A percentile compares a stretch with the other conserved stretches of the same genome.
Conservation (phyloP, 2,113 vertebrate genomes). For the Ceyx melanurus region DNA sequence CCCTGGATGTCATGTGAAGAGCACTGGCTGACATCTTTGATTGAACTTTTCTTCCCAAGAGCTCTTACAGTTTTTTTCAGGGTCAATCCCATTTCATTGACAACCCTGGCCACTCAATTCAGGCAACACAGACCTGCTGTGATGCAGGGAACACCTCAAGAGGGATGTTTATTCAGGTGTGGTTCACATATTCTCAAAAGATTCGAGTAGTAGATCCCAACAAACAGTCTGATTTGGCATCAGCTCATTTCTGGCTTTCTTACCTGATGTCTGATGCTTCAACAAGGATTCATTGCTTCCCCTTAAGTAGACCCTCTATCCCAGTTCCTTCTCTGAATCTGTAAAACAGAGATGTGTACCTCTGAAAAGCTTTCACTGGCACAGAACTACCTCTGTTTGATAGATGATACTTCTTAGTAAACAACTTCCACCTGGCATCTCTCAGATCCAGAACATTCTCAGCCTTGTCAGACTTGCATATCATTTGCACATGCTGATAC, state of each 20-base stretch:
- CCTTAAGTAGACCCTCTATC: neutral
- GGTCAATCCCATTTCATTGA: neutral
- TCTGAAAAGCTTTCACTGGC: constrained; percentile 11
- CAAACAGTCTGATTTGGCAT: neutral
- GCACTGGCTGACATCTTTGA: neutral
- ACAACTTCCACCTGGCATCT: neutral
- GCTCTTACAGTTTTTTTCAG: neutral
- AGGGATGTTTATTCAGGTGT: neutral
- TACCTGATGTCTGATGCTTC: constrained; percentile 36
- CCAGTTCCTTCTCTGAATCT: constrained; percentile 11
- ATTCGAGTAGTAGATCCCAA: neutral
- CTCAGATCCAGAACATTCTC: neutral
- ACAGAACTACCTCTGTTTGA: neutral
- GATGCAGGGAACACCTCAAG: neutral
- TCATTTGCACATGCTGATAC: neutral
- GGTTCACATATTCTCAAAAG: neutral
- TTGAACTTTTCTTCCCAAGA: neutral
- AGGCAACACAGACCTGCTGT: neutral
- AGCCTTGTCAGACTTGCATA: neutral
- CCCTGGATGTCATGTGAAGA: neutral
- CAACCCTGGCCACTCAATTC: neutral
- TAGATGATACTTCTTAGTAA: neutral
- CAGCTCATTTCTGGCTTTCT: neutral
- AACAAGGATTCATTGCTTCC: neutral
- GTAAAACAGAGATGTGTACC: constrained; percentile 26